Conservation (phyloP, 2,888 invertebrate species). For the Galeruca laticollis region DNA sequence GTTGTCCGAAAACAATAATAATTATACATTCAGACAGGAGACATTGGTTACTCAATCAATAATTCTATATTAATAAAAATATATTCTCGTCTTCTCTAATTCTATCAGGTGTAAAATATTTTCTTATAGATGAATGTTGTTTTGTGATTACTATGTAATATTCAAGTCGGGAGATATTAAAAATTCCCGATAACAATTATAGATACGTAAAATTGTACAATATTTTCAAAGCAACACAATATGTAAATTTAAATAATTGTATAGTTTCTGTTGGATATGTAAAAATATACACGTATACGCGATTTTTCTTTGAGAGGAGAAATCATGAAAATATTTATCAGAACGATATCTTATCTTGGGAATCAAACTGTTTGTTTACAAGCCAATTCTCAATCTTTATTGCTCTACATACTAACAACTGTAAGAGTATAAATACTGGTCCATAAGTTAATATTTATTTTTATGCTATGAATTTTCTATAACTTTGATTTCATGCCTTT, state of each 20-base stretch:
- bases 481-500: too few relatives aligned
- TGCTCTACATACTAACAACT: too few relatives aligned
- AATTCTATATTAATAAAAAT: constrained; percentile 29
- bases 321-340: constrained; percentile 38
- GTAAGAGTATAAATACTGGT: too few relatives aligned
- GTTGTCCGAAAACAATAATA: neutral
- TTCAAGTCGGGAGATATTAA: constrained; percentile 49
- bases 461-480: too few relatives aligned
- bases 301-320: constrained; percentile 47
- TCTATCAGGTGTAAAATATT: constrained; percentile 62
- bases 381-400: neutral
- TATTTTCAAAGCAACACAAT: constrained; percentile 60
- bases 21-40: constrained; percentile 14
- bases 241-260: constrained; percentile 57
- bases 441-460: too few relatives aligned
- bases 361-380: constrained; percentile 30
- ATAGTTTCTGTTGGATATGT: constrained; percentile 58
- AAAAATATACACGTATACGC: constrained; percentile 62
- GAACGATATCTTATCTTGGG: constrained; percentile 19
- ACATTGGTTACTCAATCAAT: constrained; percentile 19
- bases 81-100: constrained; percentile 49
- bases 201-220: constrained; percentile 68
- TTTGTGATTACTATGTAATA: constrained; percentile 60
- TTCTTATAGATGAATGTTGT: constrained; percentile 63
- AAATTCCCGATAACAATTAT: constrained; percentile 58